Conservation (phyloP, 2,113 vertebrate genomes). For the Stigmatopora nigra region DNA sequence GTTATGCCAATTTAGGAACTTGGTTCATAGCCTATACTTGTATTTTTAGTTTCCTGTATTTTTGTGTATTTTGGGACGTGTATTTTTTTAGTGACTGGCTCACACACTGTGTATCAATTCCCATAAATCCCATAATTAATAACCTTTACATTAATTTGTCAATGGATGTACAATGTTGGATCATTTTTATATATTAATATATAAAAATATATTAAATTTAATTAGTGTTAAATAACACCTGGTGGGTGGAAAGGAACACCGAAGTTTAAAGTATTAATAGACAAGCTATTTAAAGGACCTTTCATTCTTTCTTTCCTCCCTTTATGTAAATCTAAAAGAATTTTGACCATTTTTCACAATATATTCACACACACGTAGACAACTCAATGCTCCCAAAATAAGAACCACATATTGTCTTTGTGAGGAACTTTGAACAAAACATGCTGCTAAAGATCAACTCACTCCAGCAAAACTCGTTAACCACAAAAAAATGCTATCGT, state of each 20-base stretch:
- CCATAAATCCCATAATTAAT: too few species aligned
- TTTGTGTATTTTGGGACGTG: not conserved
- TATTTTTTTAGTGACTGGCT: not conserved
- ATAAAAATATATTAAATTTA: too few species aligned
- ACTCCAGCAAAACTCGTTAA: not conserved
- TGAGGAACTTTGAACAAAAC: conserved; percentile 26
- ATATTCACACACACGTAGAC: not conserved
- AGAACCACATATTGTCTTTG: conserved; percentile 54
- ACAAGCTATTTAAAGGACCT: conserved; percentile 13
- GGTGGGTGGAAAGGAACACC: too few species aligned
- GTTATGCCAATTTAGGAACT: not conserved
- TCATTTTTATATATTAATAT: too few species aligned
- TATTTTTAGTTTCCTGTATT: conserved; percentile 19
- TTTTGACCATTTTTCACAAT: not conserved
- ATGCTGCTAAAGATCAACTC: conserved; percentile 11
- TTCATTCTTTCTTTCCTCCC: conserved; percentile 41
- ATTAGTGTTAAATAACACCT: too few species aligned
- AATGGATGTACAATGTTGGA: too few species aligned
- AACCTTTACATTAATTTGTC: too few species aligned
- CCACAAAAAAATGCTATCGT: conserved; percentile 29
- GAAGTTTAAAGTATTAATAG: too few species aligned
- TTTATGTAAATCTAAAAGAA: conserved; percentile 32
- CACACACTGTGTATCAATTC: too few species aligned
- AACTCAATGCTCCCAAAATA: conserved; percentile 39
- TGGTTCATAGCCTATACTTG: not conserved